Evolutionary conservation across 2,113 vertebrate genomes (phyloP).

Genomic region (Osmerus mordax): DNA sequence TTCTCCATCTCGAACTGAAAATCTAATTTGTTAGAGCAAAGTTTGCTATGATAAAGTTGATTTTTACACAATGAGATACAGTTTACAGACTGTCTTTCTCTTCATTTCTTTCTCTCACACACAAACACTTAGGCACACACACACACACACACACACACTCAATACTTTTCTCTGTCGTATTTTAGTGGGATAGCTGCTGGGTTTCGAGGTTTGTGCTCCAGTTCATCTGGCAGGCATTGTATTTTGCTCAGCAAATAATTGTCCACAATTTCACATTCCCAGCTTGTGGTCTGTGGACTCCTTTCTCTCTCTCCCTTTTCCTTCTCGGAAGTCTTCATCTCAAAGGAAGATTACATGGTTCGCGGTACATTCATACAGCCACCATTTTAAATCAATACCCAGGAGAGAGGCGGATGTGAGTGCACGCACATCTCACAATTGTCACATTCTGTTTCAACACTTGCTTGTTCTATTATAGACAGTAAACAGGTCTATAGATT

Average conservation of each 20-base stretch:
- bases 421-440: constrained; percentile 56
- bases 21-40: too few relatives aligned
- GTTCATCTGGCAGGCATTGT: constrained; percentile 79
- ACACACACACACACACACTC: constrained; percentile 38
- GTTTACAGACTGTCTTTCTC: not conserved
- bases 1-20: not conserved
- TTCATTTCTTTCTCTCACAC: not conserved
- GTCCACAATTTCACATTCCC: constrained; percentile 77
- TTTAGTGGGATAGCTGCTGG: constrained; percentile 57
- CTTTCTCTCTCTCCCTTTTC: constrained; percentile 44
- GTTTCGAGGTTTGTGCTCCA: constrained; percentile 71
- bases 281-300: constrained; percentile 70
- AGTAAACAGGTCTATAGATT: constrained; percentile 56
- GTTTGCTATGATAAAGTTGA: too few relatives aligned
- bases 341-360: constrained; percentile 73
- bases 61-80: too few relatives aligned
- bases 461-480: constrained; percentile 31
- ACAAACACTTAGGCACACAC: constrained; percentile 20
- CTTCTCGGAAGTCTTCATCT: constrained; percentile 71
- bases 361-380: constrained; percentile 68
- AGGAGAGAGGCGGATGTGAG: constrained; percentile 54
- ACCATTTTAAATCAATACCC: constrained; percentile 76
- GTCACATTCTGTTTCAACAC: constrained; percentile 55
- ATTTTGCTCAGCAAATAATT: constrained; percentile 79
- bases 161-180: constrained; percentile 59